phyloP scores from a whole-genome alignment of 2,888 invertebrate species.

The Thymelicus acteon region DNA sequence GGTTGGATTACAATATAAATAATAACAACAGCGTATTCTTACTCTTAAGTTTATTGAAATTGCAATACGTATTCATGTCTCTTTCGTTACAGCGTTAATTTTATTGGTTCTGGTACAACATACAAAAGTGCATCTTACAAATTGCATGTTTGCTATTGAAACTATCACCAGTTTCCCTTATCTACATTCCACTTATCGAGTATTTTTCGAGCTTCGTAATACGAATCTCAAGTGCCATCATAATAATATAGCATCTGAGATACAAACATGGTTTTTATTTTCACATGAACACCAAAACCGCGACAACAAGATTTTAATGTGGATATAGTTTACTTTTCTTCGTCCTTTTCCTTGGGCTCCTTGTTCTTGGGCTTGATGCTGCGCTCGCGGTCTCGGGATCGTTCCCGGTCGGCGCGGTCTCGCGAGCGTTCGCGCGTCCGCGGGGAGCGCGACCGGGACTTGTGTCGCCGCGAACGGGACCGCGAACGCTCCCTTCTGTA shows the following conservation, averaged over 20 bases:
- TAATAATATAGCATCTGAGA: not conserved
- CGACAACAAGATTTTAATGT: not conserved
- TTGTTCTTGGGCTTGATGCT: slow-evolving; percentile 84
- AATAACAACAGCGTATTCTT: too few species aligned
- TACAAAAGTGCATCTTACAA: not conserved
- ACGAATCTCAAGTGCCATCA: not conserved
- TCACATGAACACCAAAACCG: not conserved
- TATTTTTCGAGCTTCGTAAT: not conserved
- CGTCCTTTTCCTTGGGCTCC: slow-evolving; percentile 88
- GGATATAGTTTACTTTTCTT: slow-evolving; percentile 83
- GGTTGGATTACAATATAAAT: too few species aligned
- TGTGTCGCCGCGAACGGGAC: slow-evolving; percentile 87
- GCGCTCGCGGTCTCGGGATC: slow-evolving; percentile 71
- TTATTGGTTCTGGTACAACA: not conserved
- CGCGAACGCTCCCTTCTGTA: slow-evolving; percentile 88
- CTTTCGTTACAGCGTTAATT: not conserved
- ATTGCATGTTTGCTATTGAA: not conserved
- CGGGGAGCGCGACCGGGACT: slow-evolving; percentile 89
- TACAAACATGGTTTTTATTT: not conserved
- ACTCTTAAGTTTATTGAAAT: not conserved
- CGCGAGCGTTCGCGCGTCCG: slow-evolving; percentile 72
- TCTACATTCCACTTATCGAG: not conserved
- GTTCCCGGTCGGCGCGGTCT: slow-evolving; percentile 68
- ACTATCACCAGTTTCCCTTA: not conserved
- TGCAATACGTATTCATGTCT: not conserved